phyloP scores from a whole-genome alignment of 2,113 vertebrate genomes.

The Bombycilla garrulus region DNA sequence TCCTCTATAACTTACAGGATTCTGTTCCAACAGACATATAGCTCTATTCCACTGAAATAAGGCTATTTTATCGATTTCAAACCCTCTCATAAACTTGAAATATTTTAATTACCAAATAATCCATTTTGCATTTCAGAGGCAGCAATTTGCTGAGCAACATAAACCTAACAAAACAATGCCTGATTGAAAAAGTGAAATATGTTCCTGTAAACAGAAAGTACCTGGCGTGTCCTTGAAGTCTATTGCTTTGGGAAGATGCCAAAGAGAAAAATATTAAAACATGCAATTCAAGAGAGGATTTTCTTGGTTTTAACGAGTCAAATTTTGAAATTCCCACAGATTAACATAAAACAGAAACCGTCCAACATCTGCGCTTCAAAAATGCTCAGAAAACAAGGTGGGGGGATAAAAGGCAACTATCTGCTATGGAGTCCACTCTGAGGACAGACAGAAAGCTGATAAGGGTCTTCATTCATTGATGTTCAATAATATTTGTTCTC shows the following conservation, averaged over 20 bases:
- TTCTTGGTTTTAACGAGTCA: not conserved
- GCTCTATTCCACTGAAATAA: not conserved
- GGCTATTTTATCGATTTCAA: constrained; percentile 15
- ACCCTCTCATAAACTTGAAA: constrained; percentile 36
- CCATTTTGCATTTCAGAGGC: constrained; percentile 19
- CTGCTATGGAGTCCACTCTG: not conserved
- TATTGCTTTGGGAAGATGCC: not conserved
- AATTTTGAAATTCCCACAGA: not conserved
- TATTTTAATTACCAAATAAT: constrained; percentile 50
- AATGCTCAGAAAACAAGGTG: not conserved
- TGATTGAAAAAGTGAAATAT: constrained; percentile 1
- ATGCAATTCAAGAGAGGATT: not conserved
- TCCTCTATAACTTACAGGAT: not conserved
- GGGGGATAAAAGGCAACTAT: not conserved
- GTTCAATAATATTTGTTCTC: not conserved
- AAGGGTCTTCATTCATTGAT: not conserved
- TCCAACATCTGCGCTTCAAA: not conserved
- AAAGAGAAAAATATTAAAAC: not conserved
- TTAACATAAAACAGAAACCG: not conserved
- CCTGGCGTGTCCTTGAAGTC: not conserved
- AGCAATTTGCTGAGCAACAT: not conserved
- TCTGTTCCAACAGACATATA: not conserved
- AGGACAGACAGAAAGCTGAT: not conserved
- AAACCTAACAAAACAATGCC: not conserved
- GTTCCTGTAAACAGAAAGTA: not conserved